phyloP scores from a whole-genome alignment of 2,113 vertebrate species.

The Redunca redunca region DNA sequence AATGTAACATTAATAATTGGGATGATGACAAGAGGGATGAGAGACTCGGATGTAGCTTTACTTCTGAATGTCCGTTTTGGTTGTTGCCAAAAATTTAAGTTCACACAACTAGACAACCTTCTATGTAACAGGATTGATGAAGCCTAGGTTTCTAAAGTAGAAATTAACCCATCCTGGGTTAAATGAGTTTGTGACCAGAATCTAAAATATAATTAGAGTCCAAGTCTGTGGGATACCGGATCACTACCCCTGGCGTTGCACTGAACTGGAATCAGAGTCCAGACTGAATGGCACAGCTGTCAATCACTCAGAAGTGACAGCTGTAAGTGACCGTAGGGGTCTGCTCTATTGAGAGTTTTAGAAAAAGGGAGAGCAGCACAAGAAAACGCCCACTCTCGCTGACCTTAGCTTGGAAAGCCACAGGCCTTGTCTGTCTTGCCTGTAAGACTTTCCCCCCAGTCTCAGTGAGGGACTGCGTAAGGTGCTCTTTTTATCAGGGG shows the following conservation, averaged over 20 bases:
- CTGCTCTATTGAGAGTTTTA: not conserved
- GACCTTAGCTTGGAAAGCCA: slow-evolving; percentile 24
- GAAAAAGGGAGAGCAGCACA: not conserved
- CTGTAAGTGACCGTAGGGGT: not conserved
- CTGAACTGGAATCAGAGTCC: not conserved
- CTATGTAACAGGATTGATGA: not conserved
- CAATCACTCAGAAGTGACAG: not conserved
- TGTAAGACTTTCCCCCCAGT: not conserved
- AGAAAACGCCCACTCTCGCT: not conserved
- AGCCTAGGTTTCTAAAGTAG: not conserved
- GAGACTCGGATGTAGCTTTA: not conserved
- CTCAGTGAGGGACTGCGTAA: not conserved
- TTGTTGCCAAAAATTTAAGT: not conserved
- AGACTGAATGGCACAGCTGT: not conserved
- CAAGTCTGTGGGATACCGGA: not conserved
- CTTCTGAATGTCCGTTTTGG: not conserved
- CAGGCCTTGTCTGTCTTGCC: not conserved
- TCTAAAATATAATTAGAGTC: not conserved
- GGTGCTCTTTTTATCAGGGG: slow-evolving; percentile 34
- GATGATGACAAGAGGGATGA: not conserved
- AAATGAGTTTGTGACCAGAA: not conserved
- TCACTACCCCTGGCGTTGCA: not conserved
- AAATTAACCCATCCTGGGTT: not conserved
- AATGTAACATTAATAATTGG: not conserved
- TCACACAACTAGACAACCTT: not conserved